A percentile compares a stretch with the other conserved stretches of the same genome.
Conservation (phyloP, 2,888 invertebrate genomes). For the Anthrax anthrax region DNA sequence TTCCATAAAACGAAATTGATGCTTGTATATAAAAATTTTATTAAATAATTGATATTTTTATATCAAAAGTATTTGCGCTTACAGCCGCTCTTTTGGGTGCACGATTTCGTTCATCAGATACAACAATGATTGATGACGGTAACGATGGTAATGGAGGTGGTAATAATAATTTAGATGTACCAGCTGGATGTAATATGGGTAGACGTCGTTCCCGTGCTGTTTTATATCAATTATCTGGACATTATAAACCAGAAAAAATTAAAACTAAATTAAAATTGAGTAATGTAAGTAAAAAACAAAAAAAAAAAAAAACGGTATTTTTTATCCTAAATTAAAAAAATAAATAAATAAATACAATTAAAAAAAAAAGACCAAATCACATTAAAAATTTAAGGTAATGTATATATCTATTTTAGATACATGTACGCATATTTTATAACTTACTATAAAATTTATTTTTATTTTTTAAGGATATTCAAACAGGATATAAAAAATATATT, state of each 20-base stretch:
- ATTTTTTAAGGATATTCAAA: too few species aligned
- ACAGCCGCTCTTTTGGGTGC: constrained; percentile 68
- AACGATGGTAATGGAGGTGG: constrained; percentile 60
- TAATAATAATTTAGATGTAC: constrained; percentile 59
- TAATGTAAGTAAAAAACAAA: constrained; percentile 55
- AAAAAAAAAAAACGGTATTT: background rate
- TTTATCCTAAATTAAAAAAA: background rate
- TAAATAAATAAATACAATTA: too few species aligned
- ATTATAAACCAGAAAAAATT: constrained; percentile 86
- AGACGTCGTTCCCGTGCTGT: constrained; percentile 86
- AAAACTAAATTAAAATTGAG: constrained; percentile 89
- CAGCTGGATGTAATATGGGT: constrained; percentile 78
- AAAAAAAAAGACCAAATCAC: too few species aligned
- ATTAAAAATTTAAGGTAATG: too few species aligned
- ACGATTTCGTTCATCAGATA: constrained; percentile 59
- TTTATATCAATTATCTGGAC: constrained; percentile 90
- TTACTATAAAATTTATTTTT: too few species aligned
- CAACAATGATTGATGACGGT: constrained; percentile 20
- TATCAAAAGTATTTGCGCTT: constrained; percentile 33
- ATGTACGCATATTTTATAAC: too few species aligned
- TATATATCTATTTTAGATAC: too few species aligned
- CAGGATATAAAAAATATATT: too few species aligned
- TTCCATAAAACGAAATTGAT: too few species aligned
- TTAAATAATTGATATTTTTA: constrained; percentile 8
- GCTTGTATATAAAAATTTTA: too few species aligned